A percentile compares a stretch with the other conserved stretches of the same genome.
Conservation (phyloP, 2,113 vertebrate species). For the Brachyhypopomus gauderio region DNA sequence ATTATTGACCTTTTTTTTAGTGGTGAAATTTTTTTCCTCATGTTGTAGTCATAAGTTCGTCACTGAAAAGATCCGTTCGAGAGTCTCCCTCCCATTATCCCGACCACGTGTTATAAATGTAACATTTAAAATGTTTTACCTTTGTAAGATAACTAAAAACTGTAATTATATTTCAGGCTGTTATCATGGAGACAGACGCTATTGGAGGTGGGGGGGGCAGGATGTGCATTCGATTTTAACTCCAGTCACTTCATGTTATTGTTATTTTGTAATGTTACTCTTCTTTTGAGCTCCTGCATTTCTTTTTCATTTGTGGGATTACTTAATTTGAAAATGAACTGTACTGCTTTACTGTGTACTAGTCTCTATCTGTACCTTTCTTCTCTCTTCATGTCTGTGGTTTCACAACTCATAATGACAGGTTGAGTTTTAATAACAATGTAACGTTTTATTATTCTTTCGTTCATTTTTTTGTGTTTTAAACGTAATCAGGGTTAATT, state of each 20-base stretch:
- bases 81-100: constrained; percentile 42
- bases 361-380: constrained; percentile 57
- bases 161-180: constrained; percentile 65
- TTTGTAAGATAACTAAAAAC: constrained; percentile 73
- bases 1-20: constrained; percentile 62
- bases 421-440: constrained; percentile 74
- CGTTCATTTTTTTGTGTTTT: constrained; percentile 67
- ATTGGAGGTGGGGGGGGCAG: constrained; percentile 41
- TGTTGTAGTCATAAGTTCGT: constrained; percentile 52
- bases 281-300: constrained; percentile 68
- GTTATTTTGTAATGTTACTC: constrained; percentile 73
- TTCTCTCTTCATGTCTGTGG: constrained; percentile 57
- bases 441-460: constrained; percentile 74
- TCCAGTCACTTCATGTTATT: constrained; percentile 70
- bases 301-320: constrained; percentile 61
- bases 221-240: constrained; percentile 52
- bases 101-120: constrained; percentile 59
- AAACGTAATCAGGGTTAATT: constrained; percentile 83
- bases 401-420: constrained; percentile 72
- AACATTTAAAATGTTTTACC: constrained; percentile 61
- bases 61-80: constrained; percentile 50
- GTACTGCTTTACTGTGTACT: constrained; percentile 72
- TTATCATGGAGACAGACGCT: constrained; percentile 49
- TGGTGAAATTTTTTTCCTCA: constrained; percentile 53
- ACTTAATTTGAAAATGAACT: constrained; percentile 70